phyloP scores from a whole-genome alignment of 1,140 invertebrate genomes.

The Dryas iulia region DNA sequence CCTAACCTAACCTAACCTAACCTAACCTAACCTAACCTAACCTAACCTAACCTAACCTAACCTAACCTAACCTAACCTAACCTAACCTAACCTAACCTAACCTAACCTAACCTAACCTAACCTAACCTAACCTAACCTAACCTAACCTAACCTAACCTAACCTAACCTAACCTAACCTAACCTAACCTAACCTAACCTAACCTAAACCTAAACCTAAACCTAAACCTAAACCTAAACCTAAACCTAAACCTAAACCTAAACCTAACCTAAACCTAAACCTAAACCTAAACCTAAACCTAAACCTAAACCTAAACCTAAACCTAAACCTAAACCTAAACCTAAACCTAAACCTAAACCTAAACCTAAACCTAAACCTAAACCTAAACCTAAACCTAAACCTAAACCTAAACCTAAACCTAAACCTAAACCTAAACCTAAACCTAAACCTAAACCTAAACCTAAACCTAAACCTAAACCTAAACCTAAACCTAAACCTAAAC shows the following conservation, averaged over 20 bases:
- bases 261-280: conserved; percentile 10
- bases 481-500: conserved; percentile 35
- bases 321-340: conserved; percentile 2
- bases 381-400: background rate
- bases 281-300: too few relatives aligned
- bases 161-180: conserved; percentile 41
- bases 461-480: too few relatives aligned
- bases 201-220: conserved; percentile 38
- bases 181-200: conserved; percentile 42
- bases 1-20: conserved; percentile 40
- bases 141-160: conserved; percentile 44
- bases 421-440: background rate
- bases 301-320: too few relatives aligned
- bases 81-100: conserved; percentile 40
- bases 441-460: too few relatives aligned
- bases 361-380: conserved; percentile 6
- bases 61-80: conserved; percentile 34
- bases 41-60: conserved; percentile 25
- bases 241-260: conserved; percentile 16
- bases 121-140: conserved; percentile 45
- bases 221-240: conserved; percentile 4
- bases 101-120: conserved; percentile 46
- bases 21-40: conserved; percentile 32
- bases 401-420: too few relatives aligned
- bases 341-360: too few relatives aligned